phyloP scores from a whole-genome alignment of 1,140 invertebrate genomes.

The Sarcophaga peregrina region DNA sequence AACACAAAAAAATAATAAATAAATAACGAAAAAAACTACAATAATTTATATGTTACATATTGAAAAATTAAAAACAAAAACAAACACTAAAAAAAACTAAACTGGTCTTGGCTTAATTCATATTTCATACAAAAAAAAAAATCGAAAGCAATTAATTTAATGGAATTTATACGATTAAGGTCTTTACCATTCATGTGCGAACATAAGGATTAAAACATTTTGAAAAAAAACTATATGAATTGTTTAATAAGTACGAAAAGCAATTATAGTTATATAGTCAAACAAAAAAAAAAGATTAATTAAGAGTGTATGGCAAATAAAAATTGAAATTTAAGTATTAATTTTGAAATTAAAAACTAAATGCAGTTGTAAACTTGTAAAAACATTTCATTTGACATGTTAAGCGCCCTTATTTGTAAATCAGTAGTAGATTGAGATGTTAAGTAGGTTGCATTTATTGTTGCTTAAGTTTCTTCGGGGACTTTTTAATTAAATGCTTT shows the following conservation, averaged over 20 bases:
- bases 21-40: not conserved
- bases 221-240: no score
- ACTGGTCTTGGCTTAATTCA: conserved; percentile 1
- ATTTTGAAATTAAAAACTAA: no score
- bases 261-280: no score
- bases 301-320: no score
- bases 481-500: not conserved
- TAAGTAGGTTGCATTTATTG: conserved; percentile 23
- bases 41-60: not conserved
- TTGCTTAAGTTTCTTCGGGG: not conserved
- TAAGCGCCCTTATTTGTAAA: conserved; percentile 30
- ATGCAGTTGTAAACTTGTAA: no score
- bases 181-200: not conserved
- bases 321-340: no score
- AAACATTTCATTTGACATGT: not conserved
- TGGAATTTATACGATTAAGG: conserved; percentile 45
- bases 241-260: no score
- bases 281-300: no score
- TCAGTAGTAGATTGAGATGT: conserved; percentile 30
- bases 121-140: conserved; percentile 2
- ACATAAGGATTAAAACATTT: no score
- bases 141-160: conserved; percentile 45
- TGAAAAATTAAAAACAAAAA: not conserved
- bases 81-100: not conserved
- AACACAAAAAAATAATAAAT: not conserved